Conservation (phyloP, 2,888 invertebrate species). For the Zaprionus lineosus region DNA sequence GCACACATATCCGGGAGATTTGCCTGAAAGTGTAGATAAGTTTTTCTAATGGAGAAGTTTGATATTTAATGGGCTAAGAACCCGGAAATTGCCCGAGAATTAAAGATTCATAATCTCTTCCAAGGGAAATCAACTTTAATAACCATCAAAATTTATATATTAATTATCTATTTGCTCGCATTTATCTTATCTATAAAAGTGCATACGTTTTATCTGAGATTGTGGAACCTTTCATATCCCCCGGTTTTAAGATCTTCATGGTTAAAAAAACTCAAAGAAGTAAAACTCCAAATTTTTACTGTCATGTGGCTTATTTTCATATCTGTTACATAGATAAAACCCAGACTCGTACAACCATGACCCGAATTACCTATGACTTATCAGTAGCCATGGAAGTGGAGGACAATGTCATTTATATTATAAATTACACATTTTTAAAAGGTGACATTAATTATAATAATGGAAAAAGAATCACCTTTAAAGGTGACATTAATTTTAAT, state of each 20-base stretch:
- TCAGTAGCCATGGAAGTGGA: slow-evolving; percentile 34
- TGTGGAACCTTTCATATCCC: too few relatives aligned
- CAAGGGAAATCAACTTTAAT: too few relatives aligned
- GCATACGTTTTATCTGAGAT: too few relatives aligned
- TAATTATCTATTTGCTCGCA: too few relatives aligned
- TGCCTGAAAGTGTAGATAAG: slow-evolving; percentile 2
- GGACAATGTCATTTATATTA: slow-evolving; percentile 20
- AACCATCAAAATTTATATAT: too few relatives aligned
- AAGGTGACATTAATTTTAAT: too few relatives aligned
- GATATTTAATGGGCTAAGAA: not conserved
- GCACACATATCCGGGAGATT: slow-evolving; percentile 39
- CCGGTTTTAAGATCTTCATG: too few relatives aligned
- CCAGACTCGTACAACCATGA: slow-evolving; percentile 51
- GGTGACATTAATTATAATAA: too few relatives aligned
- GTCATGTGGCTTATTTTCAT: slow-evolving; percentile 44
- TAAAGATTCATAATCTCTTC: too few relatives aligned
- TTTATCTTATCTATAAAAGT: too few relatives aligned
- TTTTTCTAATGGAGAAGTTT: slow-evolving; percentile 20
- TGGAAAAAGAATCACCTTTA: too few relatives aligned
- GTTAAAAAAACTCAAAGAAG: not conserved
- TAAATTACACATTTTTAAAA: too few relatives aligned
- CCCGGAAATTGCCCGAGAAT: slow-evolving; percentile 19
- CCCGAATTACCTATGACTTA: slow-evolving; percentile 56
- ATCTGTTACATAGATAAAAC: slow-evolving; percentile 61
- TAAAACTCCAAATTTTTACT: slow-evolving; percentile 3